phyloP scores from a whole-genome alignment of 2,113 vertebrate genomes.

The Mesembrinibis cayennensis region DNA sequence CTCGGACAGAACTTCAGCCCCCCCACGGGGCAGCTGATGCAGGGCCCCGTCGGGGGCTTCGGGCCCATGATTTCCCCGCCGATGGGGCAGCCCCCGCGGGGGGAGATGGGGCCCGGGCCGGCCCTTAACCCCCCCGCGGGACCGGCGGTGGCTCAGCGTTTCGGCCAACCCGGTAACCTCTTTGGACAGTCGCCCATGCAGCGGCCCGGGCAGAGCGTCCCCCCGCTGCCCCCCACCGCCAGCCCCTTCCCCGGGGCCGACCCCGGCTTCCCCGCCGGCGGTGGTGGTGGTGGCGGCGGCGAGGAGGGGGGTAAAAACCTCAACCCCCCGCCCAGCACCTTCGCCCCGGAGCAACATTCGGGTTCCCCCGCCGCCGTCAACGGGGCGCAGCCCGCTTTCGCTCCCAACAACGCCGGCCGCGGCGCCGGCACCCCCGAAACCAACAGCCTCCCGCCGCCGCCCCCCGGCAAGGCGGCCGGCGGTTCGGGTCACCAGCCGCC shows the following conservation, averaged over 20 bases:
- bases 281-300: neutral
- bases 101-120: constrained; percentile 79
- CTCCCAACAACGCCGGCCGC: constrained; percentile 18
- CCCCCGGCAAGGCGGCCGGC: neutral
- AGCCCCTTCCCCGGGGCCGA: constrained; percentile 80
- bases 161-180: constrained; percentile 81
- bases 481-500: constrained; percentile 73
- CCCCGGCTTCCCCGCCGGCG: constrained; percentile 54
- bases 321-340: constrained; percentile 56
- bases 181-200: constrained; percentile 89
- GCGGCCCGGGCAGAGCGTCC: constrained; percentile 79
- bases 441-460: constrained; percentile 34
- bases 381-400: constrained; percentile 70
- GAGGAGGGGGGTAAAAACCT: constrained; percentile 77
- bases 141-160: constrained; percentile 67
- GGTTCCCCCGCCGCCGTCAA: constrained; percentile 75
- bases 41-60: constrained; percentile 82
- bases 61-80: constrained; percentile 91
- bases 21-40: constrained; percentile 83
- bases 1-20: constrained; percentile 89
- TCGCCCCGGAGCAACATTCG: constrained; percentile 70
- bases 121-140: constrained; percentile 80
- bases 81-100: constrained; percentile 79
- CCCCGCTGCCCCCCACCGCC: constrained; percentile 81
- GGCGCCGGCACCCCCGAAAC: constrained; percentile 80